Conservation (phyloP, 2,113 vertebrate genomes). For the Oreochromis aureus region DNA sequence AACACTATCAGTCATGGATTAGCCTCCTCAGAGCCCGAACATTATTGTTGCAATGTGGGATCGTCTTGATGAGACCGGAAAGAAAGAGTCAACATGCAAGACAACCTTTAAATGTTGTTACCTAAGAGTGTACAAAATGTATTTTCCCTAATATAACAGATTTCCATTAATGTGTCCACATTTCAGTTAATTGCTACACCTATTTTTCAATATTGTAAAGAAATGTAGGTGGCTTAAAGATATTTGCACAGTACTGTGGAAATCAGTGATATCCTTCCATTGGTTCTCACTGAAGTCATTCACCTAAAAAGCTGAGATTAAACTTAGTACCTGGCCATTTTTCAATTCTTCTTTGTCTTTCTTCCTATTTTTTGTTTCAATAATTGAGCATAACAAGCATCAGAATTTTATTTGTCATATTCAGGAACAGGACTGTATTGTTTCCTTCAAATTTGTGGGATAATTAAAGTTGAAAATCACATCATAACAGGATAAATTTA, state of each 20-base stretch:
- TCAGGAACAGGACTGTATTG: background rate
- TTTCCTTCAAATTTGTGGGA: background rate
- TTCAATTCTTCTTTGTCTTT: background rate
- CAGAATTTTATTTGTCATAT: background rate
- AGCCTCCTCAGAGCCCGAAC: background rate
- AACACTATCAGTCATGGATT: background rate
- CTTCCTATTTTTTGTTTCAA: background rate
- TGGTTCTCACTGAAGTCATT: background rate
- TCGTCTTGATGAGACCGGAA: fast-evolving
- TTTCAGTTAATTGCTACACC: background rate
- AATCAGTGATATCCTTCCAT: background rate
- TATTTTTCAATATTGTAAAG: background rate
- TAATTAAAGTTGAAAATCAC: background rate
- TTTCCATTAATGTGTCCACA: background rate
- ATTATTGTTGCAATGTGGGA: background rate
- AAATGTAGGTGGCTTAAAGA: background rate
- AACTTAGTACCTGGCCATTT: background rate
- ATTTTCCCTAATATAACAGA: fast-evolving
- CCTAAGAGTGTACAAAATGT: background rate
- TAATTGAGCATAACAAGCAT: background rate
- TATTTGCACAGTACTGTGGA: background rate
- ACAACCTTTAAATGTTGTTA: background rate
- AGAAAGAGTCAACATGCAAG: background rate
- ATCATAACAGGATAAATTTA: background rate
- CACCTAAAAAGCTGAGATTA: background rate